Evolutionary conservation across 2,113 vertebrate species (phyloP).

Genomic region (Engystomops pustulosus): DNA sequence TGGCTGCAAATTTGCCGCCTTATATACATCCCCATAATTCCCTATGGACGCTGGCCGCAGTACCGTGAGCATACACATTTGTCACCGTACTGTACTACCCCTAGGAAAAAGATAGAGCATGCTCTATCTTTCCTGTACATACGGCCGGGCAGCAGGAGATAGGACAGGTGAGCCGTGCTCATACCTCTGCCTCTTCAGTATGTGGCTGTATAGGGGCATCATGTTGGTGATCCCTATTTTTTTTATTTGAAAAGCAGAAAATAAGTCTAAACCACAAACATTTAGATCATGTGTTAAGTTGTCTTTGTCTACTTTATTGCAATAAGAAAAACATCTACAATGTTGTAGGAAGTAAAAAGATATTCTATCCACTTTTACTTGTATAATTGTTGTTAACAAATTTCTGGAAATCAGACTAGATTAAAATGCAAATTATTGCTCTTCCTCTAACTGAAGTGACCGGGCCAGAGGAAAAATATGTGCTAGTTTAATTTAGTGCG

Average conservation of each 20-base stretch:
- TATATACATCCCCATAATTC: too few species aligned
- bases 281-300: background rate
- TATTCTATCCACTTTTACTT: conserved; percentile 16
- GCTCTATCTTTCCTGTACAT: too few species aligned
- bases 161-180: too few species aligned
- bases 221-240: background rate
- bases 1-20: too few species aligned
- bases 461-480: conserved; percentile 54
- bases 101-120: too few species aligned
- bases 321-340: background rate
- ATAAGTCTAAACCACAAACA: background rate
- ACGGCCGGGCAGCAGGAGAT: too few species aligned
- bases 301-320: background rate
- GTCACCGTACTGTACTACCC: too few species aligned
- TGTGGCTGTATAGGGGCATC: too few species aligned
- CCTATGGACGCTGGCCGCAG: too few species aligned
- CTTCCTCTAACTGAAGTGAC: conserved; percentile 49
- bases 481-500: conserved; percentile 55
- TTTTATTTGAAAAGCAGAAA: background rate
- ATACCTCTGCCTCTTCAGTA: too few species aligned
- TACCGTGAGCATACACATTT: too few species aligned
- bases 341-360: background rate
- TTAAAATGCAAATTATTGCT: conserved; percentile 60
- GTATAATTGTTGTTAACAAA: conserved; percentile 54
- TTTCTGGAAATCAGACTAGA: conserved; percentile 52